Evolutionary conservation across 2,113 vertebrate species (phyloP).

Genomic region (Ramphastos sulfuratus): DNA sequence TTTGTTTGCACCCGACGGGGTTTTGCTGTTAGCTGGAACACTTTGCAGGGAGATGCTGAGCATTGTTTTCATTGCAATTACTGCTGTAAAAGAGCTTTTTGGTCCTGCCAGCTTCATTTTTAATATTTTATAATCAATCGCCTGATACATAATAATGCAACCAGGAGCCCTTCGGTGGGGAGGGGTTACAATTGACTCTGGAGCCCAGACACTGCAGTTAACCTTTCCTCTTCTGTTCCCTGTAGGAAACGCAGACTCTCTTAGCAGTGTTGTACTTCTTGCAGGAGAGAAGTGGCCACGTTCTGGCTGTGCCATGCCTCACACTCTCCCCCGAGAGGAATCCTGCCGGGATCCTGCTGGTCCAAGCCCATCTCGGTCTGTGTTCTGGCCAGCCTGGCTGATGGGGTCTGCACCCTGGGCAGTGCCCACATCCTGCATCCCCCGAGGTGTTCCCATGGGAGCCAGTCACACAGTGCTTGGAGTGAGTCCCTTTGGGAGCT

Average conservation of each 20-base stretch:
- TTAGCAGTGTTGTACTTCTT: not conserved
- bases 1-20: not conserved
- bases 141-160: not conserved
- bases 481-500: not conserved
- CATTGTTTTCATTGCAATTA: slow-evolving; percentile 2
- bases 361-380: not conserved
- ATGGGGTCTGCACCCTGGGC: not conserved
- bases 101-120: not conserved
- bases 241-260: not conserved
- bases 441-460: not conserved
- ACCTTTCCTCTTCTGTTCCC: not conserved
- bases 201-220: not conserved
- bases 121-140: slow-evolving; percentile 42
- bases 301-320: not conserved
- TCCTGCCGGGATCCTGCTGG: not conserved
- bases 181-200: not conserved
- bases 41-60: not conserved
- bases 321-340: not conserved
- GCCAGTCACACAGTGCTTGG: not conserved
- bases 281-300: not conserved
- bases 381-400: not conserved
- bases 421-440: not conserved
- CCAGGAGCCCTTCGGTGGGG: not conserved
- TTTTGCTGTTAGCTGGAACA: not conserved
- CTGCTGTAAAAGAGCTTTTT: not conserved